A percentile compares a stretch with the other conserved stretches of the same genome.
Evolutionary conservation across 2,888 invertebrate genomes (phyloP).

Genomic region (Amiota mariae): DNA sequence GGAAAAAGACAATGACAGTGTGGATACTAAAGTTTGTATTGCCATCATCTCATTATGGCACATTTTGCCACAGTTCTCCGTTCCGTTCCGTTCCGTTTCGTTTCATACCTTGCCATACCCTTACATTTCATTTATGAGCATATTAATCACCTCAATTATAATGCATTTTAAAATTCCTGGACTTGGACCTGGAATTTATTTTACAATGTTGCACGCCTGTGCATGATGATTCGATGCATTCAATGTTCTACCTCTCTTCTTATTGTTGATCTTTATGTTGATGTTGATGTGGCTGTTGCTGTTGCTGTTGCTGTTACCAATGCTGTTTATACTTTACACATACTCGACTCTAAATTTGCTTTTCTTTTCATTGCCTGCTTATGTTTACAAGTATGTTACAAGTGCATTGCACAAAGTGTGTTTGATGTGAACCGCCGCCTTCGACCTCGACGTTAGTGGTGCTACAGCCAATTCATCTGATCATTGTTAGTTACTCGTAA

Average conservation of each 20-base stretch:
- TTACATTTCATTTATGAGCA: slow-evolving; percentile 51
- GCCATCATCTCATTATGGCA: neutral
- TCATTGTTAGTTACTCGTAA: slow-evolving; percentile 8
- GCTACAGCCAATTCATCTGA: neutral
- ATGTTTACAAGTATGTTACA: no score
- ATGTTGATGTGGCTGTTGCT: neutral
- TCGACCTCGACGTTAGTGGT: no score
- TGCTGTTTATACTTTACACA: neutral
- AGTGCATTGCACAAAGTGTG: no score
- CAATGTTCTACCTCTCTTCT: neutral
- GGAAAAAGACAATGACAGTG: slow-evolving; percentile 11
- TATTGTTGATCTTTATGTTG: neutral
- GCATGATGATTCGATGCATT: neutral
- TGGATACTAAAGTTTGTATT: neutral
- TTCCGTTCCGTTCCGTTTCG: neutral
- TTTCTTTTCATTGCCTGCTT: no score
- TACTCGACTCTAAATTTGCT: no score
- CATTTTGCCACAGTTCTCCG: neutral
- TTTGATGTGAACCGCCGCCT: neutral
- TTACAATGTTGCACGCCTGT: slow-evolving; percentile 23
- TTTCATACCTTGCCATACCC: neutral
- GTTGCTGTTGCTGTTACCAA: neutral
- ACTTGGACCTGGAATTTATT: slow-evolving; percentile 37
- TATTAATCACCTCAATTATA: slow-evolving; percentile 67
- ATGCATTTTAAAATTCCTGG: slow-evolving; percentile 64